Evolutionary conservation across 2,888 invertebrate species (phyloP).

Genomic region (Magallana nippona): DNA sequence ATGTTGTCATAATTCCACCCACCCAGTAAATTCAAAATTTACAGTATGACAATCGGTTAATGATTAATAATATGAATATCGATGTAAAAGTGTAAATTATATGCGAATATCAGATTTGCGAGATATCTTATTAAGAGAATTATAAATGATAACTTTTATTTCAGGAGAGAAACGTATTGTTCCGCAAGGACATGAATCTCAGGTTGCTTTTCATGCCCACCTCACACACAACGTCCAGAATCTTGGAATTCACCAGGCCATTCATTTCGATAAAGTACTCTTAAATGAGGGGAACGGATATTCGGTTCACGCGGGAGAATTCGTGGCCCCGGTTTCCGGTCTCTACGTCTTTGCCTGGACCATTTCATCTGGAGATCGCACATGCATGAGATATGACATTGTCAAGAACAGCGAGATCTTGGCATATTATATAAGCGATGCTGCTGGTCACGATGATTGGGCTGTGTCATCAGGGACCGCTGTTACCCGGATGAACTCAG

Average conservation of each 20-base stretch:
- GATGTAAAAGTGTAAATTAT: no score
- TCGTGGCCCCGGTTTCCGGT: constrained; percentile 32
- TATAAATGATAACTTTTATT: no score
- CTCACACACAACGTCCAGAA: constrained; percentile 19
- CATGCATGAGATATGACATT: constrained; percentile 32
- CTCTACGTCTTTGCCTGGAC: constrained; percentile 39
- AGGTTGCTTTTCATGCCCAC: constrained; percentile 38
- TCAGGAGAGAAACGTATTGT: not conserved
- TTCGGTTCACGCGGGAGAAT: constrained; percentile 30
- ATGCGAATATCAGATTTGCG: no score
- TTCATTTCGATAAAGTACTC: constrained; percentile 35
- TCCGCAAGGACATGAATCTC: not conserved
- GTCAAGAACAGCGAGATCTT: constrained; percentile 26
- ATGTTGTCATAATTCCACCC: no score
- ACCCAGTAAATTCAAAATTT: no score
- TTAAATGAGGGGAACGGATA: constrained; percentile 38
- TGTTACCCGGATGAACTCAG: not conserved
- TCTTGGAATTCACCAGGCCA: constrained; percentile 37
- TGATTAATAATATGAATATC: no score
- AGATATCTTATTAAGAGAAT: no score
- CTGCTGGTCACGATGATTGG: constrained; percentile 24
- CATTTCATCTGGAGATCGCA: constrained; percentile 5
- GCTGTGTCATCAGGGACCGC: constrained; percentile 37
- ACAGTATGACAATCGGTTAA: not conserved
- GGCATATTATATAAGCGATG: constrained; percentile 35